Evolutionary conservation across 2,888 invertebrate genomes (phyloP), one percentile per base, ranked within the genome.

Genomic region (Chromoteleia sp.): DNA sequence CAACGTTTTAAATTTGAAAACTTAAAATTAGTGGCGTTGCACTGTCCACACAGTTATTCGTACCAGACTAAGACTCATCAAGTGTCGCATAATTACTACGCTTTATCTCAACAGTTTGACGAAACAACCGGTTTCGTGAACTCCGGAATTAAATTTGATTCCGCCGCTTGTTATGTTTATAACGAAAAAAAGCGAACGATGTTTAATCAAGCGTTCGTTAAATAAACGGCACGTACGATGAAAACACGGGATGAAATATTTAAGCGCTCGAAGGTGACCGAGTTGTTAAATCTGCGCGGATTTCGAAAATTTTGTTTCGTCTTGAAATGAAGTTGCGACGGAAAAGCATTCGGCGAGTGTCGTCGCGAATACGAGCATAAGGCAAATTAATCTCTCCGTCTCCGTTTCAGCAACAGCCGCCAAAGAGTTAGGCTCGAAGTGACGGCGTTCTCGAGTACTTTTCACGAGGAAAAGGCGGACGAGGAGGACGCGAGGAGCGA

Each of bases 381-480:
- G 76, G 67, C 54, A 75, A 81, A 81, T 76, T 76, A 81, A 67
- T 81, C 48, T 45, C 45, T 39, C 59, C 45, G 41, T 17, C 39
- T 63, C 58, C 56, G 54, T 50, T 70, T 33, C 59, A 56, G 63
- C 68, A 74, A 52, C 79, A 68, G 61, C 63, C 80, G 70, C 74
- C 70, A 80, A 80, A 80, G 75, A 63, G 75, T 80, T 80, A 65
- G 75, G 80, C 63, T 75, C 59, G 58, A 67, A 73, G 68, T 73
- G 39, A 73, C 54, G 68, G 52, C 67, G 61, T 33, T 43, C 39
- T 80, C 48, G 48, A 74, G 80, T 75, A 75, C 70, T 80, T 75
- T 63, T 58, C 74, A 58, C 19, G 29, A 21, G 19, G 41, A 61
- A 74, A 74, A 68, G 36, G 48, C 21, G 39, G 63, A 65, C 48